Evolutionary conservation across 2,797 vertebrate genomes (phyloP).

Genomic region (Pangasius sanitwongsei): DNA sequence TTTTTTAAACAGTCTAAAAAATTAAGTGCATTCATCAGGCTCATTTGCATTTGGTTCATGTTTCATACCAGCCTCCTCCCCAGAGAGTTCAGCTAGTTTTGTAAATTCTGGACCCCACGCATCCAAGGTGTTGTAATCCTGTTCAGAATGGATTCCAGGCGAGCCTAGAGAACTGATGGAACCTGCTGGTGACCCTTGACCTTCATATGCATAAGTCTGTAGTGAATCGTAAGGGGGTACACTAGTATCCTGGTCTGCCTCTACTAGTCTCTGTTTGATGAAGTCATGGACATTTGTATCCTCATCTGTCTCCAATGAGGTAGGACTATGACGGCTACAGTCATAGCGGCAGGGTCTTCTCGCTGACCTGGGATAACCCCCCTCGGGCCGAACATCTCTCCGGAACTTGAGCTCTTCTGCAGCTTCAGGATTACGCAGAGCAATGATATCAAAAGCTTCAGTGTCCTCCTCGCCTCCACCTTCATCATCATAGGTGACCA

Average conservation of each 20-base stretch:
- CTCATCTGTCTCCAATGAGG: constrained; percentile 47
- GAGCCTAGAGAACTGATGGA: constrained; percentile 94
- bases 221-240: constrained; percentile 95
- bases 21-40: constrained; percentile 88
- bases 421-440: constrained; percentile 89
- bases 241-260: constrained; percentile 89
- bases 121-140: constrained; percentile 92
- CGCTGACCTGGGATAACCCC: constrained; percentile 45
- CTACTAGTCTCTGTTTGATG: constrained; percentile 87
- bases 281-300: constrained; percentile 88
- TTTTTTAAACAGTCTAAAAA: constrained; percentile 55
- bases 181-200: constrained; percentile 88
- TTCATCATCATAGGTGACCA: constrained; percentile 97
- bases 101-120: constrained; percentile 95
- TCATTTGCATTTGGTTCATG: constrained; percentile 40
- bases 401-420: constrained; percentile 92
- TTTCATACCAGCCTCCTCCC: constrained; percentile 75
- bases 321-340: constrained; percentile 72
- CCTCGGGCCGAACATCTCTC: constrained; percentile 88
- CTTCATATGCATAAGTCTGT: constrained; percentile 97
- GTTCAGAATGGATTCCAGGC: constrained; percentile 84
- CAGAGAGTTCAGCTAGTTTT: constrained; percentile 93
- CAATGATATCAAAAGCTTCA: constrained; percentile 96
- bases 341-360: constrained; percentile 63
- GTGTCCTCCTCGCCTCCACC: constrained; percentile 97